Percentiles rank a stretch among this genome's conserved stretches.
phyloP scores from a whole-genome alignment of 1,140 invertebrate genomes.

The Drosophila parabipectinata region DNA sequence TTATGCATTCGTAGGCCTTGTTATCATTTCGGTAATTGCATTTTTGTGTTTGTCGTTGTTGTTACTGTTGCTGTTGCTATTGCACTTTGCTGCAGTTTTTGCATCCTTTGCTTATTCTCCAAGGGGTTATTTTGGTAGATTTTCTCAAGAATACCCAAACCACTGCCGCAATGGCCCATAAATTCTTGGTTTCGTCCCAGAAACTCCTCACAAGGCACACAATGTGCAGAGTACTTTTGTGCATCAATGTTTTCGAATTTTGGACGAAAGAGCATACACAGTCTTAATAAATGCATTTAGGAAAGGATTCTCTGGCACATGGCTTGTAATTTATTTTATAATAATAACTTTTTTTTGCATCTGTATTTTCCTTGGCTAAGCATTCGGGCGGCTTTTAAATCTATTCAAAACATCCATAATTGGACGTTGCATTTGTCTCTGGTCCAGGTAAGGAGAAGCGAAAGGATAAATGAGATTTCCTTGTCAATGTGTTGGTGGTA shows the following conservation, averaged over 20 bases:
- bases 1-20: constrained; percentile 73
- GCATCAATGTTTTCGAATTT: constrained; percentile 58
- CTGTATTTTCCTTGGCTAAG: constrained; percentile 5
- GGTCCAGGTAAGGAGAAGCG: background rate
- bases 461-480: constrained; percentile 19
- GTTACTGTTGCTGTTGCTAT: constrained; percentile 56
- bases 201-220: constrained; percentile 16
- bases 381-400: constrained; percentile 17
- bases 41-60: constrained; percentile 80
- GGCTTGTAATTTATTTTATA: constrained; percentile 54
- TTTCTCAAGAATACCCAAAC: constrained; percentile 80
- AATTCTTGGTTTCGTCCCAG: constrained; percentile 54
- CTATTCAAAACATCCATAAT: constrained; percentile 31
- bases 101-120: constrained; percentile 55
- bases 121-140: constrained; percentile 69
- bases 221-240: constrained; percentile 29
- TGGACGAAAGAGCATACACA: constrained; percentile 22
- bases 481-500: background rate
- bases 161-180: constrained; percentile 46
- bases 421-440: constrained; percentile 29
- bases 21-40: constrained; percentile 81
- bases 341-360: constrained; percentile 43
- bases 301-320: constrained; percentile 18
- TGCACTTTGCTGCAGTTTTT: constrained; percentile 68
- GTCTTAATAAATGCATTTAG: constrained; percentile 71